Conservation (phyloP, 2,113 vertebrate genomes). For the Nymphicus hollandicus region DNA sequence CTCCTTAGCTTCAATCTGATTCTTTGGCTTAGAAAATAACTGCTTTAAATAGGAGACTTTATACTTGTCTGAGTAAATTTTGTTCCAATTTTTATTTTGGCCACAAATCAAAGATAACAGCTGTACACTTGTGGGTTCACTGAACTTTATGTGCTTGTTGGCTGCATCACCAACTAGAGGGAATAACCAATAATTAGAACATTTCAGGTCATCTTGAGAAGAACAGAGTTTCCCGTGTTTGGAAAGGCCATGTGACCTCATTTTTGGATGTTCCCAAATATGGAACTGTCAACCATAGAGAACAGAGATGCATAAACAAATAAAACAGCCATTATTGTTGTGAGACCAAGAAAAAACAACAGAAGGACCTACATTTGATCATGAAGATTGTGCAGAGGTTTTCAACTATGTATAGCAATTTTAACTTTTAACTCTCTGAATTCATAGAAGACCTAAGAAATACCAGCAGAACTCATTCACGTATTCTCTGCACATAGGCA, state of each 20-base stretch:
- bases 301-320: conserved; percentile 21
- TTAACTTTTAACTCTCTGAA: not conserved
- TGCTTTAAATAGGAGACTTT: conserved; percentile 77
- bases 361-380: not conserved
- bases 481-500: conserved; percentile 18
- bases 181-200: conserved; percentile 92
- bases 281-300: conserved; percentile 31
- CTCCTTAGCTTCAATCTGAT: conserved; percentile 72
- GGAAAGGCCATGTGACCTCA: conserved; percentile 69
- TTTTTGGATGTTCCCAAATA: conserved; percentile 66
- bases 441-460: not conserved
- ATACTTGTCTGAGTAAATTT: conserved; percentile 76
- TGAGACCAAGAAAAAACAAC: not conserved
- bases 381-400: not conserved
- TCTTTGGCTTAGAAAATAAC: conserved; percentile 72
- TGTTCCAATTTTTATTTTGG: conserved; percentile 87
- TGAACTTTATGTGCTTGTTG: conserved; percentile 86
- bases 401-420: not conserved
- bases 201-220: conserved; percentile 87
- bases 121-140: conserved; percentile 88
- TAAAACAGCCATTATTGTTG: not conserved
- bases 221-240: conserved; percentile 73
- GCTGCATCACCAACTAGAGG: conserved; percentile 79
- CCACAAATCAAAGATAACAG: conserved; percentile 93
- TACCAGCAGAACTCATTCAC: not conserved